Evolutionary conservation across 1,140 invertebrate genomes (phyloP).

Genomic region (Pararge aegeria): DNA sequence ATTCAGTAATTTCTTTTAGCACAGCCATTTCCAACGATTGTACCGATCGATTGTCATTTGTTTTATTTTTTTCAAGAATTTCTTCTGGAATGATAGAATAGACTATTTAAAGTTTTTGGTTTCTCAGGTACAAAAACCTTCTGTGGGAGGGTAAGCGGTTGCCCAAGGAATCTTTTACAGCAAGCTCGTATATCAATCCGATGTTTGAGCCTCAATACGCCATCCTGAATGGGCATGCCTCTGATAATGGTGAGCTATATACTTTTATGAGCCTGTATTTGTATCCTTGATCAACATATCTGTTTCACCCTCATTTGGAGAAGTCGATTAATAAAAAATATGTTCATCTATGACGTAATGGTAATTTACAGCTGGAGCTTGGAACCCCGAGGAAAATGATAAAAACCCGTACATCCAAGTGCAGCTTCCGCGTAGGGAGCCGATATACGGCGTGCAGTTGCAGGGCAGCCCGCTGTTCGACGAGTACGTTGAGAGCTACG

Average conservation of each 20-base stretch:
- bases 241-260: background rate
- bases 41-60: too few species aligned
- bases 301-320: too few species aligned
- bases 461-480: constrained; percentile 84
- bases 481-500: constrained; percentile 88
- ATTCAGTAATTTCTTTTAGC: too few species aligned
- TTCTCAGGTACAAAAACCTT: constrained; percentile 77
- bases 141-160: constrained; percentile 78
- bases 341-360: background rate
- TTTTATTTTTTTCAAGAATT: too few species aligned
- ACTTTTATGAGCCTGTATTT: background rate
- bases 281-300: too few species aligned
- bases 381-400: constrained; percentile 82
- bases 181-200: constrained; percentile 78
- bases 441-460: constrained; percentile 86
- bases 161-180: constrained; percentile 80
- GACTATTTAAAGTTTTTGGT: background rate
- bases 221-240: constrained; percentile 65
- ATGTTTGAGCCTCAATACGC: constrained; percentile 79
- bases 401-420: constrained; percentile 86
- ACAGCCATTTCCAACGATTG: too few species aligned
- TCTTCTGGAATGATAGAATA: too few species aligned
- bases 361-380: constrained; percentile 76
- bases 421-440: constrained; percentile 81
- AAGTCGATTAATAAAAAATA: too few species aligned